A percentile compares a stretch with the other conserved stretches of the same genome.
Conservation (phyloP, 2,888 invertebrate species). For the Neoitamus cyanurus region DNA sequence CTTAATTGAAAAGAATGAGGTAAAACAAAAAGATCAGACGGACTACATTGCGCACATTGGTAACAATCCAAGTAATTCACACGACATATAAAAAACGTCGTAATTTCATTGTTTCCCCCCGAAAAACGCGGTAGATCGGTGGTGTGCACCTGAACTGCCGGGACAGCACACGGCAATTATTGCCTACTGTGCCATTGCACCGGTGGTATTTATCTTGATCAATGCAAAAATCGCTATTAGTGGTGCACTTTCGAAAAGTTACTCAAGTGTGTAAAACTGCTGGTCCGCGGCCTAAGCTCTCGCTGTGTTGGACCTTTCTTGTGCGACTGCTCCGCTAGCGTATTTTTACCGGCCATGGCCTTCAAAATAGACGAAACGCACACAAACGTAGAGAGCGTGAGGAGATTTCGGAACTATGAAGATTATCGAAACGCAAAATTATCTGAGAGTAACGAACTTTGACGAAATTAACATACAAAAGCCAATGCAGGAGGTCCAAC, state of each 20-base stretch:
- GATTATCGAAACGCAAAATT: conserved; percentile 33
- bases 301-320: neutral
- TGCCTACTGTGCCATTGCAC: conserved; percentile 22
- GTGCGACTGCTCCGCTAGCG: neutral
- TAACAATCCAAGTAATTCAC: conserved; percentile 11
- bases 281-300: neutral
- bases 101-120: conserved; percentile 13
- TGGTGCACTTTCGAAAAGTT: conserved; percentile 37
- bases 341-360: conserved; percentile 39
- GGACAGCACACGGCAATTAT: neutral
- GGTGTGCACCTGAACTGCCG: neutral
- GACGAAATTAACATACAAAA: conserved; percentile 15
- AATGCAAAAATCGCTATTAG: conserved; percentile 6
- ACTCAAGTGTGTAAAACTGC: conserved; percentile 26
- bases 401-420: conserved; percentile 29
- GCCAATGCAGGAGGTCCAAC: neutral
- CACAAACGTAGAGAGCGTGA: neutral
- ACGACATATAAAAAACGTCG: conserved; percentile 27
- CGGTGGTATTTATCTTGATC: conserved; percentile 30
- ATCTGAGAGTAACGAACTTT: conserved; percentile 44
- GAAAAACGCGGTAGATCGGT: neutral
- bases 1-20: conserved; percentile 1
- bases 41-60: neutral
- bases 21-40: neutral
- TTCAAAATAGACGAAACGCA: conserved; percentile 14